Percentiles rank a stretch among this genome's conserved stretches.
Conservation (phyloP, 2,797 vertebrate genomes). For the Champsocephalus esox region DNA sequence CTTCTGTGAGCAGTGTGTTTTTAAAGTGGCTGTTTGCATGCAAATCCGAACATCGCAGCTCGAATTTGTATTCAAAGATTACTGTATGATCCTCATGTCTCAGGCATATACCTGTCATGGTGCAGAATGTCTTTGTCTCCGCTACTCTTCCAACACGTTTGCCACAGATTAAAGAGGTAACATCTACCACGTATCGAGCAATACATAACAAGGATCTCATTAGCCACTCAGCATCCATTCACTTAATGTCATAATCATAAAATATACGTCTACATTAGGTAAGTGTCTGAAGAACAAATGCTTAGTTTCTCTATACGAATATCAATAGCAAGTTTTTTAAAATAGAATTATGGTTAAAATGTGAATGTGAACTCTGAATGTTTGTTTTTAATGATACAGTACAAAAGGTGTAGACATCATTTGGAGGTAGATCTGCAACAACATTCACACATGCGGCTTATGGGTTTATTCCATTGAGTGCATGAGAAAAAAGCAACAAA, state of each 20-base stretch:
- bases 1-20: slow-evolving; percentile 37
- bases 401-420: slow-evolving; percentile 12
- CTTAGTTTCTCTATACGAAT: neutral
- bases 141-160: slow-evolving; percentile 45
- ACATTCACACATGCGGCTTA: neutral
- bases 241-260: slow-evolving; percentile 17
- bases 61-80: slow-evolving; percentile 48
- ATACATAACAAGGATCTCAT: slow-evolving; percentile 40
- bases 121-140: slow-evolving; percentile 44
- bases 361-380: neutral
- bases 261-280: neutral
- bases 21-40: slow-evolving; percentile 63
- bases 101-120: slow-evolving; percentile 48
- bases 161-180: slow-evolving; percentile 38
- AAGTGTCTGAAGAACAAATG: slow-evolving; percentile 18
- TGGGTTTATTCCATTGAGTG: neutral
- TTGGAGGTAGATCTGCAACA: neutral
- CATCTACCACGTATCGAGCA: slow-evolving; percentile 13
- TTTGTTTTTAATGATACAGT: slow-evolving; percentile 9
- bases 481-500: neutral
- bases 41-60: slow-evolving; percentile 52
- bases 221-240: slow-evolving; percentile 39
- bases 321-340: neutral
- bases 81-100: slow-evolving; percentile 41
- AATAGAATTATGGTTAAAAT: slow-evolving; percentile 16